Evolutionary conservation across 2,888 invertebrate genomes (phyloP).

Genomic region (Mythimna pallens): DNA sequence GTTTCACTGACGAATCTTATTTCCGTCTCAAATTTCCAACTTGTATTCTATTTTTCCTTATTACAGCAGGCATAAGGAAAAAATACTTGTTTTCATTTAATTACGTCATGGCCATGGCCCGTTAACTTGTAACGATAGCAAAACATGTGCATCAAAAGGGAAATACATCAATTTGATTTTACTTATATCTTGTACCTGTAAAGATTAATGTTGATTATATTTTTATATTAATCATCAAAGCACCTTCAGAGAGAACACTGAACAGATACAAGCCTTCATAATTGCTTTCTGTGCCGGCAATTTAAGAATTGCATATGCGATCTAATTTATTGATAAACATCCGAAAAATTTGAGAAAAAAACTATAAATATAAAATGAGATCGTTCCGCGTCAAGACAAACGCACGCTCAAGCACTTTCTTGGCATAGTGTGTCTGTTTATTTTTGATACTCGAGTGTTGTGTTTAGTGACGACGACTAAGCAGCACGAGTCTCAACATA

Average conservation of each 20-base stretch:
- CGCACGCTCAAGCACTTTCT: constrained; percentile 76
- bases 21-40: constrained; percentile 27
- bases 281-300: not conserved
- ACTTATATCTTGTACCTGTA: not conserved
- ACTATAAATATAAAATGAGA: constrained; percentile 66
- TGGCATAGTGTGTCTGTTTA: constrained; percentile 83
- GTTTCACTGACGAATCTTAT: constrained; percentile 8
- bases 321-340: constrained; percentile 32
- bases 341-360: constrained; percentile 41
- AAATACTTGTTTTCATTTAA: not conserved
- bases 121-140: constrained; percentile 15
- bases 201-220: not conserved
- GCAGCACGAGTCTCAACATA: constrained; percentile 32
- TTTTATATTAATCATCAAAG: not conserved
- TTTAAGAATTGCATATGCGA: constrained; percentile 11
- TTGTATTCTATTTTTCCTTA: constrained; percentile 10
- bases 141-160: not conserved
- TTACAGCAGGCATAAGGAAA: constrained; percentile 11
- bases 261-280: not conserved
- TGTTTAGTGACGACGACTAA: constrained; percentile 72
- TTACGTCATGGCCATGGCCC: constrained; percentile 24
- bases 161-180: constrained; percentile 7
- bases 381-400: constrained; percentile 72
- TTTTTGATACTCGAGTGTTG: constrained; percentile 76
- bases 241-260: not conserved